phyloP scores from a whole-genome alignment of 23 tunicate species.

The Diplosoma virens region DNA sequence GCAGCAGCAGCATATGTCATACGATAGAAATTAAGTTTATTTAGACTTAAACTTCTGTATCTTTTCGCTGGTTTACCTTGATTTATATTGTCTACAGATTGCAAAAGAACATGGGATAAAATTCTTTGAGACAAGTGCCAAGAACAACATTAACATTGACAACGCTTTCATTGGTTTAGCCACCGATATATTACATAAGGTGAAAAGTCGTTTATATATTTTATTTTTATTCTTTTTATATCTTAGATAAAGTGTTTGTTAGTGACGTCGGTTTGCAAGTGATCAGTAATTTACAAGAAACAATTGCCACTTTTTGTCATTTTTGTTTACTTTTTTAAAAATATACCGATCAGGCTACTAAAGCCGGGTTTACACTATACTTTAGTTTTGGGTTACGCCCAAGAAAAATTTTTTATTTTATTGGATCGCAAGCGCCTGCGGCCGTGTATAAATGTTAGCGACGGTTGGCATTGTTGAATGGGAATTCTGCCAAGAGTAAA shows the following conservation, averaged over 20 bases:
- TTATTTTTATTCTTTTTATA: not conserved
- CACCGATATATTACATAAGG: conserved; percentile 90
- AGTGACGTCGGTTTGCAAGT: not conserved
- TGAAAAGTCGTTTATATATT: too few relatives aligned
- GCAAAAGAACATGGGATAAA: conserved; percentile 97
- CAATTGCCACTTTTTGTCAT: not conserved
- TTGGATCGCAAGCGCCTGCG: too few relatives aligned
- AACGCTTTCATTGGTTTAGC: conserved; percentile 94
- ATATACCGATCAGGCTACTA: too few relatives aligned
- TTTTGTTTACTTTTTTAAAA: too few relatives aligned
- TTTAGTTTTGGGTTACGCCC: too few relatives aligned
- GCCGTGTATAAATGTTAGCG: too few relatives aligned
- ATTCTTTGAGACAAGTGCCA: conserved; percentile 93
- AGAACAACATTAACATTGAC: conserved; percentile 96
- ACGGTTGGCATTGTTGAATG: too few relatives aligned
- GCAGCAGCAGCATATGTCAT: not conserved
- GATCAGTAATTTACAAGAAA: not conserved
- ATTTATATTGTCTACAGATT: conserved; percentile 35
- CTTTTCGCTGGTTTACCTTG: not conserved
- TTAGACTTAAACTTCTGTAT: too few relatives aligned
- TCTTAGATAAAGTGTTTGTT: not conserved
- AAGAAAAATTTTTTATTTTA: too few relatives aligned
- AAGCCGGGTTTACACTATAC: too few relatives aligned
- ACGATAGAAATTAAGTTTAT: too few relatives aligned
- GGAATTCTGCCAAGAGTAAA: too few relatives aligned